Base-by-base conservation (phyloP, 2,113 vertebrate genomes). In the Oncorhynchus kisutch region DNA sequence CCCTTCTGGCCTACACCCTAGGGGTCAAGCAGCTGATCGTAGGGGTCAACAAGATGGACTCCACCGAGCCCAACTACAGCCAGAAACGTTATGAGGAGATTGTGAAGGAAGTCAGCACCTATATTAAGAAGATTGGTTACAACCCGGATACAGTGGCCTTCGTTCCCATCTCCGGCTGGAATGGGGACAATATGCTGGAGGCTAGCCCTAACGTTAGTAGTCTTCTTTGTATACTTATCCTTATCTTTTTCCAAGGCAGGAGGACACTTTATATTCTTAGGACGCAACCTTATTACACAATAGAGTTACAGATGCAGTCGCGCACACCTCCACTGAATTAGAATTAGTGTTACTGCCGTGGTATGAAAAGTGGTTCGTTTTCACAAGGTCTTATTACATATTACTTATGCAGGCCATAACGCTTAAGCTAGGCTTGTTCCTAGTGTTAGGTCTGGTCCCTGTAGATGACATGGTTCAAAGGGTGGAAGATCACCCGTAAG, bases 121-220 rank as follows among this genome's bases (percentile, higher is more conserved):
- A 98, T 70, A 97, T 98, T 87, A 98, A 97, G 94, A 97, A 98
- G 87, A 97, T 97, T 45, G 96, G 96, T 78, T 97, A 96, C 92
- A 98, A 97, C 82, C 96, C 96, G 1, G 96, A 96, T 77, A 96
- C 95, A 0, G 95, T 97, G 88, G 95, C 96, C 62, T 97, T 97
- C 29, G 95, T 97, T 86, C 96, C 96, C 86, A 96, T 97, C 91
- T 97, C 96, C 83, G 96, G 96, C 71, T 98, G 96, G 96, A 96
- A 97, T 0, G 96, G 96, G 62, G 97, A 98, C 93, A 97, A 98
- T 88, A 98, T 98, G 96, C 81, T 98, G 88, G 96, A 98, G 86
- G 93, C 96, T n/a, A 98, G 97, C 88, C 90, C 95, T 72, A 97
- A 98, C 0, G 96, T 97, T 92, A 88, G 95, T 93, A n/a, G 3